Evolutionary conservation across 2,797 vertebrate genomes (phyloP).

Genomic region (Bovichtus diacanthus): DNA sequence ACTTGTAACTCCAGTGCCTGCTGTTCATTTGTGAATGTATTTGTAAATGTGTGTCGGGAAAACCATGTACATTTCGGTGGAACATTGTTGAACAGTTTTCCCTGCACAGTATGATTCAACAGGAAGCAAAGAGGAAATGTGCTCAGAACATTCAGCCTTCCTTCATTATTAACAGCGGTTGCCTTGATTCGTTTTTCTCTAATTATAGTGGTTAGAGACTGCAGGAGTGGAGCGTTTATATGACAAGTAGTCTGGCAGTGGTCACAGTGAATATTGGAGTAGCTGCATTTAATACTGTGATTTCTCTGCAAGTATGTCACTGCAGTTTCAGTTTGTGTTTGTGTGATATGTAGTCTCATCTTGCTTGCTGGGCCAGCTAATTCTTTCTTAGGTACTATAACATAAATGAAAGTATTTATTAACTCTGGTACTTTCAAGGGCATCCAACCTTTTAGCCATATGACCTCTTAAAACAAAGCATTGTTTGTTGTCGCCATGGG

Average conservation of each 20-base stretch:
- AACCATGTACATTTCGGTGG: background rate
- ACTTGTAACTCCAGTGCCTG: background rate
- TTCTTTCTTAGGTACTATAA: background rate
- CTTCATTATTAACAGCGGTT: background rate
- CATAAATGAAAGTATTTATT: background rate
- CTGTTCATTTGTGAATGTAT: too few relatives aligned
- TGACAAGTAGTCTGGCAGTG: background rate
- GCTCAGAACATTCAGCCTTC: constrained; percentile 8
- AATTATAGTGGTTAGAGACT: constrained; percentile 24
- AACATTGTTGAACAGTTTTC: background rate
- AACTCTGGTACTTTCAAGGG: background rate
- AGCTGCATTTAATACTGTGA: background rate
- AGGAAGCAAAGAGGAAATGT: background rate
- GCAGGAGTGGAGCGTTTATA: constrained; percentile 1
- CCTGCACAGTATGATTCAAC: background rate
- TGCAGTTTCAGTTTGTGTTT: background rate
- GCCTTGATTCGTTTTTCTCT: constrained; percentile 25
- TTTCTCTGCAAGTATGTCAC: background rate
- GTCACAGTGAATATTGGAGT: background rate
- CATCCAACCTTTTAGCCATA: background rate
- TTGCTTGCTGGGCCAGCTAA: background rate
- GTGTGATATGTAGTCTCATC: background rate
- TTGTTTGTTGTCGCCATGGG: background rate
- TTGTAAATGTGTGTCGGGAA: background rate
- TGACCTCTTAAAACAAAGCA: background rate